phyloP scores from a whole-genome alignment of 2,797 vertebrate genomes.

The Simalia tracyae region DNA sequence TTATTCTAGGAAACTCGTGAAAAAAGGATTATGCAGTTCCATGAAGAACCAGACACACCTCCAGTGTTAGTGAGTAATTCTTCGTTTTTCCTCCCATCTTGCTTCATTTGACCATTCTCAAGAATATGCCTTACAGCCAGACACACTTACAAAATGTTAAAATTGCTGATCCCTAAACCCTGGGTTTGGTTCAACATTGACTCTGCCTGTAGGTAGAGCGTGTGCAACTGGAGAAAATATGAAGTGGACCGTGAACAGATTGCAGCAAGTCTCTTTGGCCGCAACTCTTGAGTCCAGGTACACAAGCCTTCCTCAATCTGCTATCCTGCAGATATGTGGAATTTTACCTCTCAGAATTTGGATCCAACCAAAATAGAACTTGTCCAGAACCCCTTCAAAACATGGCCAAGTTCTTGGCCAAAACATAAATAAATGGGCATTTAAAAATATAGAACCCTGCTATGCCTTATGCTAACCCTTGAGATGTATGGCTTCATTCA shows the following conservation, averaged over 20 bases:
- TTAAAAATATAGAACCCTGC: not conserved
- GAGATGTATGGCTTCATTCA: not conserved
- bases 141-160: not conserved
- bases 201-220: not conserved
- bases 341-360: not conserved
- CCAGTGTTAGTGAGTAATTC: slow-evolving; percentile 78
- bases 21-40: slow-evolving; percentile 84
- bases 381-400: not conserved
- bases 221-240: not conserved
- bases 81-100: not conserved
- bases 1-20: slow-evolving; percentile 82
- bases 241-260: not conserved
- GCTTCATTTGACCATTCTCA: not conserved
- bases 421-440: not conserved
- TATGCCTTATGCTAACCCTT: no score
- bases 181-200: no score
- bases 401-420: not conserved
- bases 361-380: not conserved
- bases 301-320: not conserved
- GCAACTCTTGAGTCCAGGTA: not conserved
- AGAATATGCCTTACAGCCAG: not conserved
- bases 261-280: not conserved
- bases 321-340: not conserved
- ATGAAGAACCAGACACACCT: slow-evolving; percentile 81
- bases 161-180: not conserved